These are phyloP conservation scores for Percopsis transmontana DNA, from an alignment of 2,113 vertebrate species.

Conservation along the genomic window DNA sequence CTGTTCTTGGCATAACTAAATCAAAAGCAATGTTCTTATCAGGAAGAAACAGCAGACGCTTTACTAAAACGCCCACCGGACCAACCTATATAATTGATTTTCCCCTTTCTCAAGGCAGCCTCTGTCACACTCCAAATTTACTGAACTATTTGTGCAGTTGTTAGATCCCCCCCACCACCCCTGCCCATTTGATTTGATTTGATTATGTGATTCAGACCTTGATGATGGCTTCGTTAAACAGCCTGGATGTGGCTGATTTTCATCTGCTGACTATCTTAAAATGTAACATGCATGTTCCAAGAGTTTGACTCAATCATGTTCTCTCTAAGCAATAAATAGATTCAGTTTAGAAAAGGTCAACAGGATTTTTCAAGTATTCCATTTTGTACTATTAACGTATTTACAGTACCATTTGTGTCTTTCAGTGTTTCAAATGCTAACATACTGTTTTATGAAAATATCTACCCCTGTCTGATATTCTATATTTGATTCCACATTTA, in stretches of 20 bases:
- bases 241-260: conserved; percentile 8
- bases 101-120: conserved; percentile 54
- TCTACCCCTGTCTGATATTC: too few species aligned
- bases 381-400: too few species aligned
- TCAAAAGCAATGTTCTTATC: conserved; percentile 78
- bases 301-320: neutral
- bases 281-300: conserved; percentile 3
- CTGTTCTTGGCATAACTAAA: conserved; percentile 72
- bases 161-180: conserved; percentile 15
- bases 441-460: too few species aligned
- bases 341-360: too few species aligned
- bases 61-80: conserved; percentile 54
- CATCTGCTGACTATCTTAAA: too few species aligned
- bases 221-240: conserved; percentile 24
- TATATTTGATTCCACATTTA: too few species aligned
- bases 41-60: conserved; percentile 65
- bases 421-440: too few species aligned
- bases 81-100: conserved; percentile 70
- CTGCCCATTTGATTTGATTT: conserved; percentile 50
- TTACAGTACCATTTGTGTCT: too few species aligned
- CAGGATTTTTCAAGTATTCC: too few species aligned
- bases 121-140: conserved; percentile 41
- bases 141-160: conserved; percentile 52
- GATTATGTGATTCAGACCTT: conserved; percentile 41
- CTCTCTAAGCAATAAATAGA: too few species aligned